Evolutionary conservation across 2,797 vertebrate genomes (phyloP).

Genomic region (Rhinophrynus dorsalis): DNA sequence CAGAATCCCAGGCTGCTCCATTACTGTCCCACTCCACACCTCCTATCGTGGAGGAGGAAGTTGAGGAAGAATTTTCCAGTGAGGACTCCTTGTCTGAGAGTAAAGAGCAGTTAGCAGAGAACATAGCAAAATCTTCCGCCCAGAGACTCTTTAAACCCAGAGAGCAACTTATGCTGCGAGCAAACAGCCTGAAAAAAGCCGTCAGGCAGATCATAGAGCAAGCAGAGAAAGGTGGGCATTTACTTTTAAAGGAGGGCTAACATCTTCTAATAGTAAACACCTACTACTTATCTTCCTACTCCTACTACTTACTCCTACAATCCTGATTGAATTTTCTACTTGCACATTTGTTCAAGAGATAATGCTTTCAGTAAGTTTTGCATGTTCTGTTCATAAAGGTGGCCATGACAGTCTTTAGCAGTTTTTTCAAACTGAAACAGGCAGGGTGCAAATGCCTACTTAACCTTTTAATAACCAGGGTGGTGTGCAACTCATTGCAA

Average conservation of each 20-base stretch:
- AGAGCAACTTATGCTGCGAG: conserved; percentile 90
- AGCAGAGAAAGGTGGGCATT: conserved; percentile 83
- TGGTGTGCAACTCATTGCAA: too few species aligned
- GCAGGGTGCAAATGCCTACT: too few species aligned
- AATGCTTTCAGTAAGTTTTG: too few species aligned
- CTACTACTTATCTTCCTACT: too few species aligned
- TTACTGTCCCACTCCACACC: conserved; percentile 69
- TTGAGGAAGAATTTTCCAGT: conserved; percentile 80
- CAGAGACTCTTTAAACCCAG: conserved; percentile 79
- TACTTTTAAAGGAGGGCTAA: not conserved
- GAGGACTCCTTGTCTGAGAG: conserved; percentile 86
- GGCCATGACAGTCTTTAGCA: too few species aligned
- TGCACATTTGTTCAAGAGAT: too few species aligned
- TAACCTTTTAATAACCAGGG: too few species aligned
- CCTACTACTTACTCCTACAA: too few species aligned
- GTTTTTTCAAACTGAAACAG: too few species aligned
- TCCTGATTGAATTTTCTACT: too few species aligned
- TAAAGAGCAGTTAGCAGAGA: conserved; percentile 80
- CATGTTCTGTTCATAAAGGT: too few species aligned
- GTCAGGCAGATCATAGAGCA: conserved; percentile 95
- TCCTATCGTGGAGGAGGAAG: conserved; percentile 80
- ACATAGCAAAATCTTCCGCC: conserved; percentile 71
- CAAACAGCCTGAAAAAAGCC: conserved; percentile 96
- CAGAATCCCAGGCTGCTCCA: conserved; percentile 72
- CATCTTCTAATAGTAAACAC: too few species aligned